Evolutionary conservation across 1,140 invertebrate species (phyloP).

Genomic region (Rhynchophorus ferrugineus): DNA sequence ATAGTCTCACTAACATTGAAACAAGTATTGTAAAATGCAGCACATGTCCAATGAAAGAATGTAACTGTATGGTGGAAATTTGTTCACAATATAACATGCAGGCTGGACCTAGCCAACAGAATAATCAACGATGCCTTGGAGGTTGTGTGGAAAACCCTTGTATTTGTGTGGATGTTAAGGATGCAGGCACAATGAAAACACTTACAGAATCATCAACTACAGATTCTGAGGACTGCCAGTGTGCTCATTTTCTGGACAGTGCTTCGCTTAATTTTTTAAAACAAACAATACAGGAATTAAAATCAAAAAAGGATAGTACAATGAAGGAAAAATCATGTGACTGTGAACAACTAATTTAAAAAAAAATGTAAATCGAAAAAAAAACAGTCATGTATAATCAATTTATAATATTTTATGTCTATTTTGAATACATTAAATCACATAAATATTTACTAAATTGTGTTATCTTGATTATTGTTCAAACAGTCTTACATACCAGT

Average conservation of each 20-base stretch:
- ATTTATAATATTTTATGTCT: no score
- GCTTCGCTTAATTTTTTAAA: not conserved
- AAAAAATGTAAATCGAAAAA: no score
- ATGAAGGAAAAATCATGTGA: not conserved
- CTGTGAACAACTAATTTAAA: not conserved
- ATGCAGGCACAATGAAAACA: no score
- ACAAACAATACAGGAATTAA: not conserved
- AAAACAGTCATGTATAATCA: no score
- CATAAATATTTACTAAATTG: no score
- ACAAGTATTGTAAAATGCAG: constrained; percentile 5
- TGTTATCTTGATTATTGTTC: no score
- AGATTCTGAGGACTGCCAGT: not conserved
- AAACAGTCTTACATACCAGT: no score
- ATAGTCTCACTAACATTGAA: constrained; percentile 12
- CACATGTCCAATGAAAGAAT: not conserved
- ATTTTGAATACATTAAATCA: no score
- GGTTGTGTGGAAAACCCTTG: no score
- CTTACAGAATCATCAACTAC: not conserved
- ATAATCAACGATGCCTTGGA: no score
- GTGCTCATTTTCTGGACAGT: not conserved
- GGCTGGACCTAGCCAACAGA: no score
- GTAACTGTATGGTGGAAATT: constrained; percentile 12
- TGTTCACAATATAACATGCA: not conserved
- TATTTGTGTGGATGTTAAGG: no score
- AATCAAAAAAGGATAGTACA: not conserved